Evolutionary conservation across 1,140 invertebrate genomes (phyloP).

Genomic region (Ceratina calcarata): DNA sequence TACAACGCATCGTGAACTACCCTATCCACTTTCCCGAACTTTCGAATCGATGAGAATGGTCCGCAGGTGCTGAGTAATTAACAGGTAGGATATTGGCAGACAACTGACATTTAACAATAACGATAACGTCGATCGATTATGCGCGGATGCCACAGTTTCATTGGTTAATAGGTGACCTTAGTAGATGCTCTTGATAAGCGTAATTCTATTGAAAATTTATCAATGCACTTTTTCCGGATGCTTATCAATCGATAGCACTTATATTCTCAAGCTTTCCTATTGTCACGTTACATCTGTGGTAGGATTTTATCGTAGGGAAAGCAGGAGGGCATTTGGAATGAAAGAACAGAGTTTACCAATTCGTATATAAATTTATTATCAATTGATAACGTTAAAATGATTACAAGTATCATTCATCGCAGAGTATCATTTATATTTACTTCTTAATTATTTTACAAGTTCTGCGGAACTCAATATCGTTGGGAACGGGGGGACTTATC

Average conservation of each 20-base stretch:
- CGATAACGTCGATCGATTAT: constrained; percentile 14
- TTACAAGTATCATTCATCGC: constrained; percentile 1
- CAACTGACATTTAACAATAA: constrained; percentile 1
- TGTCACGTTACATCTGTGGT: neutral
- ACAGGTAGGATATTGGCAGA: neutral
- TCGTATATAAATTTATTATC: constrained; percentile 37
- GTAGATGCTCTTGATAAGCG: constrained; percentile 20
- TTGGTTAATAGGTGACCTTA: neutral
- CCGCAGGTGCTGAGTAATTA: neutral
- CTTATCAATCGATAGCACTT: neutral
- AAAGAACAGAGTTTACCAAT: neutral
- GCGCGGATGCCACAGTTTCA: neutral
- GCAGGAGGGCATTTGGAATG: neutral
- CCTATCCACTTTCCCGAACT: neutral
- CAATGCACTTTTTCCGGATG: neutral
- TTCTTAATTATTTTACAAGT: neutral
- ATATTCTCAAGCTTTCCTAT: too few relatives aligned
- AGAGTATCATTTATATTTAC: constrained; percentile 15
- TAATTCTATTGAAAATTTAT: neutral
- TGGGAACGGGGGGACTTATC: too few relatives aligned
- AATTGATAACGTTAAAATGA: neutral
- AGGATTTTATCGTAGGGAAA: neutral
- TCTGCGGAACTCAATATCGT: too few relatives aligned
- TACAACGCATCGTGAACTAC: constrained; percentile 10
- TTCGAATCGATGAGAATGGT: neutral